Conservation (phyloP, 2,888 invertebrate genomes). For the Anodontia alba region DNA sequence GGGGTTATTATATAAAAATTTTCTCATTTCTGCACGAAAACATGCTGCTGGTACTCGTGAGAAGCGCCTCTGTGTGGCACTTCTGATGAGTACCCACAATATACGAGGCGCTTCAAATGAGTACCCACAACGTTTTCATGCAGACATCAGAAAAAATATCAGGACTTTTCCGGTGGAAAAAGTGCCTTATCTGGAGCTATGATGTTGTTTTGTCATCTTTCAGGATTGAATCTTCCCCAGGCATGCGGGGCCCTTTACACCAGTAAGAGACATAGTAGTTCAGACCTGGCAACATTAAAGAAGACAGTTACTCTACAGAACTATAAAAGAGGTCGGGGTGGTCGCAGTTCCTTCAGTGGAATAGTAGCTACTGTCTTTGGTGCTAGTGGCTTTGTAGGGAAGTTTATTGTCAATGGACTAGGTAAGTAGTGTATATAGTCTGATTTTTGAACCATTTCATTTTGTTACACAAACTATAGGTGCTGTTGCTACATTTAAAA, state of each 20-base stretch:
- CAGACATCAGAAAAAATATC: too few species aligned
- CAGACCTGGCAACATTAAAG: background rate
- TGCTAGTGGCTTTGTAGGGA: constrained; percentile 94
- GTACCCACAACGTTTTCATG: too few species aligned
- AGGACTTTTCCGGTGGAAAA: too few species aligned
- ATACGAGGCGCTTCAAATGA: too few species aligned
- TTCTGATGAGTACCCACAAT: too few species aligned
- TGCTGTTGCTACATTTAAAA: too few species aligned
- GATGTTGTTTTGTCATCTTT: too few species aligned
- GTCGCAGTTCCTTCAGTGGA: constrained; percentile 98
- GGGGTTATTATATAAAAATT: too few species aligned
- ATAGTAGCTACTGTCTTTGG: constrained; percentile 99
- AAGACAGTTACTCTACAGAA: constrained; percentile 57
- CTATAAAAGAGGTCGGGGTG: constrained; percentile 86
- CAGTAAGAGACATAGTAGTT: constrained; percentile 49
- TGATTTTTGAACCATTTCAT: background rate
- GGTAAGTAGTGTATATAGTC: constrained; percentile 91
- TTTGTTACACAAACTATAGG: background rate
- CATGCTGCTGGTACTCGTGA: too few species aligned
- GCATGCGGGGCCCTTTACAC: constrained; percentile 58
- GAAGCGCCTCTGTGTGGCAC: too few species aligned
- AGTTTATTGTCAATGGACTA: constrained; percentile 94
- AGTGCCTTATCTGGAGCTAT: too few species aligned
- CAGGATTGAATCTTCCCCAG: constrained; percentile 66
- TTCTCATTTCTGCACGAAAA: too few species aligned